phyloP scores from a whole-genome alignment of 35 echinoderm and acorn worm genomes.

The Holothuria glaberrima region DNA sequence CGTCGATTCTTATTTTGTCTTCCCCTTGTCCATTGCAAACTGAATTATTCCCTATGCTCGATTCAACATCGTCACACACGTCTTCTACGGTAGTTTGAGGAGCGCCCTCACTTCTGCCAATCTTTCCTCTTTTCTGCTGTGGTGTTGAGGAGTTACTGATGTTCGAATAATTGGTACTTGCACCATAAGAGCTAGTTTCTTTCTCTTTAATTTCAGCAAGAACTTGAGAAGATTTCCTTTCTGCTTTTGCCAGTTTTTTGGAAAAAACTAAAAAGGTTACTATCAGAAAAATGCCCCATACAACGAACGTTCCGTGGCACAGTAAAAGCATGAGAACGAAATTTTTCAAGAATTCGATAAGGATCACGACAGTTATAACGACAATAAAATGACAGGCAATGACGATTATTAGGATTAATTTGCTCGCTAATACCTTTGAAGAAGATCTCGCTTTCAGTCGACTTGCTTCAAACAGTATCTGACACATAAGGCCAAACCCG shows the following conservation, averaged over 20 bases:
- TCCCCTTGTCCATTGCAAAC: too few species aligned
- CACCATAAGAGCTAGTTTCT: not conserved
- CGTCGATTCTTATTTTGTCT: too few species aligned
- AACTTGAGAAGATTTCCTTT: slow-evolving; percentile 9
- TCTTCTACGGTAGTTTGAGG: not conserved
- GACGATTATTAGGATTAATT: not conserved
- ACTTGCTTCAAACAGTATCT: slow-evolving; percentile 54
- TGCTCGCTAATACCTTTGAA: slow-evolving; percentile 35
- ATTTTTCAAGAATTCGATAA: slow-evolving; percentile 30
- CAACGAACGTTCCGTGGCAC: slow-evolving; percentile 64
- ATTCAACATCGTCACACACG: not conserved
- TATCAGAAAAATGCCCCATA: slow-evolving; percentile 60
- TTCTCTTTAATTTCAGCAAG: slow-evolving; percentile 33
- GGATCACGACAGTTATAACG: slow-evolving; percentile 20
- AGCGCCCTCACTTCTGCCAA: too few species aligned
- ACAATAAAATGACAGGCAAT: slow-evolving; percentile 35
- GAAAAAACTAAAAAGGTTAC: slow-evolving; percentile 17
- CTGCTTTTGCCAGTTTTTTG: slow-evolving; percentile 1
- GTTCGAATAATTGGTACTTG: not conserved
- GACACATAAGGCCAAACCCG: slow-evolving; percentile 55
- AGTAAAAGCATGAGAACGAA: slow-evolving; percentile 39
- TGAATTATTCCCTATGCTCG: not conserved
- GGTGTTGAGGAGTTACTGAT: slow-evolving; percentile 2
- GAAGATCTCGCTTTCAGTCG: slow-evolving; percentile 28
- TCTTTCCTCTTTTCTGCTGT: not conserved